A percentile compares a stretch with the other conserved stretches of the same genome.
These are phyloP conservation scores for Harlomillsia oculata DNA, from an alignment of 1,140 invertebrate species.

Conservation along the genomic window DNA sequence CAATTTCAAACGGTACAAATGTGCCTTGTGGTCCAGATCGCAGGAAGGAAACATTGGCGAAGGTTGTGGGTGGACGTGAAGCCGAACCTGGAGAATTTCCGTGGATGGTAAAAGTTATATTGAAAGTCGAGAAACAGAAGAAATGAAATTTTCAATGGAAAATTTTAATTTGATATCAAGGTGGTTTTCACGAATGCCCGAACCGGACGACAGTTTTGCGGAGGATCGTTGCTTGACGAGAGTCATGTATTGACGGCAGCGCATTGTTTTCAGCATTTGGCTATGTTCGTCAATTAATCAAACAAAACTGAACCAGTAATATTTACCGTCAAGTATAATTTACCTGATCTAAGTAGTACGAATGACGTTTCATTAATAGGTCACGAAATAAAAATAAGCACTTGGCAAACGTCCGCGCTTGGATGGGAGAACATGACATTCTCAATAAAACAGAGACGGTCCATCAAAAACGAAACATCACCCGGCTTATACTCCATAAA, in stretches of 20 bases:
- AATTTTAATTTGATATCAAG: too few species aligned
- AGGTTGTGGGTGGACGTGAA: slow-evolving; percentile 14
- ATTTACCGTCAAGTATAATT: background rate
- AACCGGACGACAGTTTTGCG: slow-evolving; percentile 22
- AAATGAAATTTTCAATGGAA: too few species aligned
- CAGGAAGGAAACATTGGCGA: background rate
- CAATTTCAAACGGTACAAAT: too few species aligned
- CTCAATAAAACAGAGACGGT: slow-evolving; percentile 44
- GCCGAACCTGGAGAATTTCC: slow-evolving; percentile 6
- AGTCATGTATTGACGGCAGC: background rate
- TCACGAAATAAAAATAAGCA: too few species aligned
- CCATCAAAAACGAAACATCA: slow-evolving; percentile 12
- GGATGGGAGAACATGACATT: slow-evolving; percentile 72
- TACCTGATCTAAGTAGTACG: slow-evolving; percentile 53
- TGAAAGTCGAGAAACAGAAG: too few species aligned
- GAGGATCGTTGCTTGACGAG: slow-evolving; percentile 10
- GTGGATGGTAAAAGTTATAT: slow-evolving; percentile 17
- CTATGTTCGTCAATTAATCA: background rate
- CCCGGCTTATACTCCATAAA: slow-evolving; percentile 20
- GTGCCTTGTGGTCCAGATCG: slow-evolving; percentile 1
- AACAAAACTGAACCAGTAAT: background rate
- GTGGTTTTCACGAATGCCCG: slow-evolving; percentile 17
- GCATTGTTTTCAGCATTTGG: slow-evolving; percentile 1
- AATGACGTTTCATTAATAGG: slow-evolving; percentile 64
- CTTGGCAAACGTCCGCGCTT: too few species aligned